A percentile compares a stretch with the other conserved stretches of the same genome.
Conservation (phyloP, 2,113 vertebrate species). For the Ovibos moschatus region DNA sequence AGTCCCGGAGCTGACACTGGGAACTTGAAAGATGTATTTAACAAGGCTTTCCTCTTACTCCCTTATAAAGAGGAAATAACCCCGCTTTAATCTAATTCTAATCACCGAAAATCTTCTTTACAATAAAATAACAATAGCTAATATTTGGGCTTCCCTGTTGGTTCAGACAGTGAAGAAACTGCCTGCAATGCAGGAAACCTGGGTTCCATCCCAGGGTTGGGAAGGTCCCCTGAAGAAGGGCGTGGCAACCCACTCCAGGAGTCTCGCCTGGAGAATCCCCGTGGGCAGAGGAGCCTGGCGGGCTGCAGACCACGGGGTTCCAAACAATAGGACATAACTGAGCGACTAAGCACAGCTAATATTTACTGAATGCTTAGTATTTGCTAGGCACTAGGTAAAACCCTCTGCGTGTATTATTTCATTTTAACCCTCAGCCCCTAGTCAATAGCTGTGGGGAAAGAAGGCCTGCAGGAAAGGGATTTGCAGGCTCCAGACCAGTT, state of each 20-base stretch:
- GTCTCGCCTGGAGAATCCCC: neutral
- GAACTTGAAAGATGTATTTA: neutral
- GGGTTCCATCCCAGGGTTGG: neutral
- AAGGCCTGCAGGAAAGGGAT: neutral
- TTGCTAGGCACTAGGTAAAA: neutral
- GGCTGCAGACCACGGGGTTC: neutral
- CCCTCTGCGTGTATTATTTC: neutral
- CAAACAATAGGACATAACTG: neutral
- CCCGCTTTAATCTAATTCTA: neutral
- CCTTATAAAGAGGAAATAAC: neutral
- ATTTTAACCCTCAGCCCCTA: neutral
- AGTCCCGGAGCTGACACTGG: neutral
- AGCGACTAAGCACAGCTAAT: neutral
- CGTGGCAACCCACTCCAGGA: neutral
- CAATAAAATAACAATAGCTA: neutral
- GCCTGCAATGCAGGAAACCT: neutral
- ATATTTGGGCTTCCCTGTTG: neutral
- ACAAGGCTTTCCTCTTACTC: neutral
- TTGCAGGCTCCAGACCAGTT: neutral
- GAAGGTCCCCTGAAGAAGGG: neutral
- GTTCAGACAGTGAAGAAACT: neutral
- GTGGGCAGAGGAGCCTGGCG: neutral
- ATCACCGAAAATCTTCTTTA: neutral
- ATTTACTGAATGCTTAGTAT: neutral
- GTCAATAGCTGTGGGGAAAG: neutral